Evolutionary conservation across 2,888 invertebrate genomes (phyloP).

Genomic region (Amphipyra tragopoginis): DNA sequence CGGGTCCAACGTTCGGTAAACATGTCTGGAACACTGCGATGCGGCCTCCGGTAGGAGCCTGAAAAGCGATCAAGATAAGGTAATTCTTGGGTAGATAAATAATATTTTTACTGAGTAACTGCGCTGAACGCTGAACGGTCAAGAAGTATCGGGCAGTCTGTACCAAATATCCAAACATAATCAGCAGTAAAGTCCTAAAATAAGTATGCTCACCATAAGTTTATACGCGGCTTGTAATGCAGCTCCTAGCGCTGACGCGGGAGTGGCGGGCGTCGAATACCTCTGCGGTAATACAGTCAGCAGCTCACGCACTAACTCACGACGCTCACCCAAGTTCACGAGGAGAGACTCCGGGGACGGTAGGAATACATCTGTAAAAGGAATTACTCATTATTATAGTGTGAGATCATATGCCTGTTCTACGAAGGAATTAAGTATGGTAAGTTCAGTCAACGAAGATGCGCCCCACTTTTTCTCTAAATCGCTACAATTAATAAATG

Average conservation of each 20-base stretch:
- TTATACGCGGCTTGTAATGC: conserved; percentile 98
- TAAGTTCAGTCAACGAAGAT: too few relatives aligned
- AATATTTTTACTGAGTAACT: too few relatives aligned
- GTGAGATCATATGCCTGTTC: too few relatives aligned
- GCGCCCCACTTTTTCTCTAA: too few relatives aligned
- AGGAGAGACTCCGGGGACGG: conserved; percentile 98
- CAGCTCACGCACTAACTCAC: conserved; percentile 93
- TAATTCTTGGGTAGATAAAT: too few relatives aligned
- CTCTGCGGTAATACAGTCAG: conserved; percentile 94
- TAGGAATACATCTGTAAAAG: conserved; percentile 94
- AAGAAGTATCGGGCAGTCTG: too few relatives aligned
- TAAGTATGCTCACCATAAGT: conserved; percentile 92
- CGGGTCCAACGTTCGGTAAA: conserved; percentile 96
- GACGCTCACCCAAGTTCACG: conserved; percentile 96
- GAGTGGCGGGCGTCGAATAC: conserved; percentile 92
- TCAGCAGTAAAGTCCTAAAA: too few relatives aligned
- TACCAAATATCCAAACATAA: too few relatives aligned
- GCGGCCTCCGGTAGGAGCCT: conserved; percentile 97
- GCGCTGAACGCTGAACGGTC: too few relatives aligned
- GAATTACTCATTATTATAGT: too few relatives aligned
- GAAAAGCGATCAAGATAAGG: conserved; percentile 45
- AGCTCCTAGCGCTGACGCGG: conserved; percentile 96
- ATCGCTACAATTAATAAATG: too few relatives aligned
- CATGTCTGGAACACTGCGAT: conserved; percentile 98
- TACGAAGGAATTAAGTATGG: too few relatives aligned